A percentile compares a stretch with the other conserved stretches of the same genome.
These are phyloP conservation scores for Drosophila borealis DNA, from an alignment of 2,888 invertebrate species.

Conservation along the genomic window DNA sequence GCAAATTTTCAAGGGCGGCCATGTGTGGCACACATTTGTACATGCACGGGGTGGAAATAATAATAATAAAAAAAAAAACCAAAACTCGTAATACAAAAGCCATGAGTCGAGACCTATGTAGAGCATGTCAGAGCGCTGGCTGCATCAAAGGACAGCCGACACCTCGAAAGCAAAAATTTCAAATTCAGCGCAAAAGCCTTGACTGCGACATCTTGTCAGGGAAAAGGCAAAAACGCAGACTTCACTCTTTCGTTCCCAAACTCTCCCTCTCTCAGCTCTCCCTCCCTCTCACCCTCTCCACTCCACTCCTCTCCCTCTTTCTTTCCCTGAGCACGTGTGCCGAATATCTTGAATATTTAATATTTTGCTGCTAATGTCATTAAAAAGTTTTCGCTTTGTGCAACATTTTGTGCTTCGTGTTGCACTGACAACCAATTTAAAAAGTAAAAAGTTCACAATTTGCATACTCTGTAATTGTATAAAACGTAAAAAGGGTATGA, in stretches of 20 bases:
- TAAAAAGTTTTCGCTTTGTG: conserved; percentile 73
- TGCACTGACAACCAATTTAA: conserved; percentile 62
- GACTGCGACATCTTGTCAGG: conserved; percentile 41
- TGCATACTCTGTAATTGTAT: conserved; percentile 2
- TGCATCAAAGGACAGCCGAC: conserved; percentile 38
- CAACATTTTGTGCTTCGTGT: conserved; percentile 41
- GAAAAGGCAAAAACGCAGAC: not conserved
- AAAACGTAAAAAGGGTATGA: not conserved
- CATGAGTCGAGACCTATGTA: conserved; percentile 43
- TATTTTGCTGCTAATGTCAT: conserved; percentile 68
- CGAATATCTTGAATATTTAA: conserved; percentile 55
- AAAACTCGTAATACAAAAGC: conserved; percentile 12
- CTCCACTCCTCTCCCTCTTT: not conserved
- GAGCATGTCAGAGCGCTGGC: conserved; percentile 47
- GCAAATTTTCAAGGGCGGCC: conserved; percentile 72
- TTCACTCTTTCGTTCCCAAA: not conserved
- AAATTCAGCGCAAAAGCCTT: conserved; percentile 55
- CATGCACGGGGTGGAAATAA: conserved; percentile 59
- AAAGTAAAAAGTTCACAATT: conserved; percentile 62
- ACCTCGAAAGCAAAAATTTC: conserved; percentile 23
- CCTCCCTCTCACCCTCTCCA: not conserved
- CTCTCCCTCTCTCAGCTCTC: not conserved
- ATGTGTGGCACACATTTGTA: conserved; percentile 72
- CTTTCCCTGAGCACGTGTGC: conserved; percentile 11
- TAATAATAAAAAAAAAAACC: conserved; percentile 14